Conservation (phyloP, 2,888 invertebrate genomes). For the Himalopsyche japonica region DNA sequence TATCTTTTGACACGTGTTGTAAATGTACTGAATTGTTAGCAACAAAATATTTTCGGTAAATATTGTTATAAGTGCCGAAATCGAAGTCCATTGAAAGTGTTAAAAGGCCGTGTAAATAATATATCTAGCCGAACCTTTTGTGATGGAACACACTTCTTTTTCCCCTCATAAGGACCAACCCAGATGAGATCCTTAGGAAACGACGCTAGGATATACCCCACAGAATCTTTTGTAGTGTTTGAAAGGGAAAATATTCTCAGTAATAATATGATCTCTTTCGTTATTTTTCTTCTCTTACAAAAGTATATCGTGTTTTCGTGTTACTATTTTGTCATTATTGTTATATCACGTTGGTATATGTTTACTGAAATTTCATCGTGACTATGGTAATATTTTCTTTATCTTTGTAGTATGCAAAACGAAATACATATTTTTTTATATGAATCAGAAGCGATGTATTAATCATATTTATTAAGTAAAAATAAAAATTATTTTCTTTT, state of each 20-base stretch:
- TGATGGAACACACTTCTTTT: not conserved
- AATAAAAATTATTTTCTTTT: too few relatives aligned
- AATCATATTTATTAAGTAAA: too few relatives aligned
- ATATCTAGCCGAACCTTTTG: not conserved
- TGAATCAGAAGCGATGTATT: too few relatives aligned
- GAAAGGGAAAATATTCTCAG: not conserved
- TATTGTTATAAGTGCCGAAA: not conserved
- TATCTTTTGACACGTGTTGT: not conserved
- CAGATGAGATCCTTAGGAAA: not conserved
- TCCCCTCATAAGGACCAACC: not conserved
- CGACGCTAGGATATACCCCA: not conserved
- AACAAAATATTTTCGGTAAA: not conserved
- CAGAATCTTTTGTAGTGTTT: not conserved
- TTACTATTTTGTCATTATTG: not conserved
- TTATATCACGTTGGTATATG: not conserved
- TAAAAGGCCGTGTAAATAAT: not conserved
- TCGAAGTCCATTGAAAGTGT: not conserved
- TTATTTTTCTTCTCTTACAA: not conserved
- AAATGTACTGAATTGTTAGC: not conserved
- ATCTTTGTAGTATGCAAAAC: not conserved
- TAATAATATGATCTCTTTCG: not conserved
- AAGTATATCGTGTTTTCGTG: not conserved
- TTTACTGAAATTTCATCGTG: not conserved
- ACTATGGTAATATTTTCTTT: not conserved
- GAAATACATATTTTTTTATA: not conserved